Percentiles rank a stretch among this genome's conserved stretches.
Evolutionary conservation across 2,888 invertebrate genomes (phyloP).

Genomic region (Stenurella melanura): DNA sequence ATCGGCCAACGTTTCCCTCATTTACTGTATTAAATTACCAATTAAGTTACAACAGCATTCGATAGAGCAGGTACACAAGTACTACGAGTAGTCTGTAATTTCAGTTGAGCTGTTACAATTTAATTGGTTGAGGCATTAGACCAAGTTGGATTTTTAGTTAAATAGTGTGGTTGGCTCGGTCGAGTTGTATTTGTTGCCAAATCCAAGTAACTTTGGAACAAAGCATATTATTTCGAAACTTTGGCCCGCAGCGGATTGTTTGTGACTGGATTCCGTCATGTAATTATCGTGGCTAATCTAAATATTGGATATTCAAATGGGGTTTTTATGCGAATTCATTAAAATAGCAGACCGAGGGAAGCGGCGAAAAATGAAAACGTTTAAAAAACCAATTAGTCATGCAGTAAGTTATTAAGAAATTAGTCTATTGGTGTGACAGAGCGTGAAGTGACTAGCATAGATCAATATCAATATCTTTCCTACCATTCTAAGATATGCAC

Average conservation of each 20-base stretch:
- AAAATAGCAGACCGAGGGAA: not conserved
- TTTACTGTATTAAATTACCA: no score
- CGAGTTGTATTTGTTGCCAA: conserved; percentile 43
- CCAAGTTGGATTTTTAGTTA: conserved; percentile 45
- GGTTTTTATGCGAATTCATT: not conserved
- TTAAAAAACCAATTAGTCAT: not conserved
- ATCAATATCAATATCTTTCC: no score
- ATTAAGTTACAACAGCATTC: not conserved
- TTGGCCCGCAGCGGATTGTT: conserved; percentile 37
- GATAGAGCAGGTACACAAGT: not conserved
- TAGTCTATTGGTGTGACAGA: no score
- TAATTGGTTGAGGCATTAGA: conserved; percentile 38
- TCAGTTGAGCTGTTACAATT: conserved; percentile 23
- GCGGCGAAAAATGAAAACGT: not conserved
- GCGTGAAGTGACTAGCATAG: no score
- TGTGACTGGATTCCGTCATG: conserved; percentile 26
- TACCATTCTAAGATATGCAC: no score
- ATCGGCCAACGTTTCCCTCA: no score
- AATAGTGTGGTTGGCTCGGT: conserved; percentile 43
- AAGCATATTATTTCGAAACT: conserved; percentile 48
- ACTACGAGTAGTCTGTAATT: not conserved
- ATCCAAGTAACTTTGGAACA: conserved; percentile 42
- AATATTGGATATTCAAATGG: conserved; percentile 16
- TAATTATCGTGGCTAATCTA: conserved; percentile 35
- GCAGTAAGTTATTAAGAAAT: not conserved